Base-by-base conservation (phyloP, 2,797 vertebrate species). In the Decapterus maruadsi region DNA sequence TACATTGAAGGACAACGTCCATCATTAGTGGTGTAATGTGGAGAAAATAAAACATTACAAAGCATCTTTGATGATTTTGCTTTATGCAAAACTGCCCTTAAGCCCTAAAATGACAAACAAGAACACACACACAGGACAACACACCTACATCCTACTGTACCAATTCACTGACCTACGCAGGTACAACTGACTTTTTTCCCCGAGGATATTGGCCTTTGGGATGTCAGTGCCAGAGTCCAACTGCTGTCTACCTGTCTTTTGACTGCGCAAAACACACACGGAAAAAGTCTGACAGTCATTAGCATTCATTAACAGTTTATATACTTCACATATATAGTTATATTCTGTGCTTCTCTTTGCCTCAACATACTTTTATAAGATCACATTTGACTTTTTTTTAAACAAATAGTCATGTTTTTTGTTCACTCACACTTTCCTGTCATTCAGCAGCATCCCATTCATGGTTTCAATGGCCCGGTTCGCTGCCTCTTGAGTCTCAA, bases 401-500 rank as follows among this genome's bases (percentile, higher is more conserved):
- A 22, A 17, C 34, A 36, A 36, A 36, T 11, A 9, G 8, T 4
- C 45, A 10, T 67, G 11, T 26, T 36, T 68, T 58, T 40, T 20
- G 34, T 20, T 57, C 66, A 96, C 97, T 96, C 93, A 99, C 98
- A 99, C 98, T 96, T 99, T 99, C 46, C 96, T 94, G 75, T 99
- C 98, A 2, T 99, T 99, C 67, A 99, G 95, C 70, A 99, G 88
- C 98, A 99, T 99, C 79, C 98, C 98, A 1, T 99, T 99, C 97
- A 99, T 99, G 56, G 96, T 99, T 4, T 95, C 92, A 13, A 99
- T 99, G 70, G 98, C 98, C 29, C 96, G 93, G 88, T 96, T 96
- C 0, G 98, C 97, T 22, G 98, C 97, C 88, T 99, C 97, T 0
- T 97, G 95, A 0, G 98, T 99, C 90, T 99, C 98, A 90, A 99